Evolutionary conservation across 2,113 vertebrate genomes (phyloP).

Genomic region (Erythrocercus mccallii): DNA sequence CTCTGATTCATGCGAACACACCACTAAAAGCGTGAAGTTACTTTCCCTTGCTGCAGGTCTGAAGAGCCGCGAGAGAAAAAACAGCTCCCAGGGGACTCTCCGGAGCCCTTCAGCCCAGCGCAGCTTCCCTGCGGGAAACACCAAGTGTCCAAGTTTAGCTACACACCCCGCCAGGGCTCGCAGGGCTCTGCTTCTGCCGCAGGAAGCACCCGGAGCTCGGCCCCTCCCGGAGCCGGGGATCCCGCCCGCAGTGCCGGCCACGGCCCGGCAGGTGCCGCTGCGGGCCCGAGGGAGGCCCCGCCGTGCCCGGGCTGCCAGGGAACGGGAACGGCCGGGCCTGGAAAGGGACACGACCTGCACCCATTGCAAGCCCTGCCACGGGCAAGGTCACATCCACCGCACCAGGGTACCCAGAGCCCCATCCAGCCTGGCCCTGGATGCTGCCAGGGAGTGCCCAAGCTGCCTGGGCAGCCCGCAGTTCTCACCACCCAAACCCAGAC

Average conservation of each 20-base stretch:
- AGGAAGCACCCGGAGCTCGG: background rate
- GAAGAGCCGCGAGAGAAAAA: background rate
- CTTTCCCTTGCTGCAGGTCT: background rate
- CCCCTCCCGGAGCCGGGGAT: no score
- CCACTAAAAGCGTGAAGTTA: background rate
- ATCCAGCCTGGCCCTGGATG: no score
- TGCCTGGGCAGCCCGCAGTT: background rate
- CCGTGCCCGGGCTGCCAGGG: rapidly evolving
- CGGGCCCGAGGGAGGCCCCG: background rate
- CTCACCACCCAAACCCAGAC: background rate
- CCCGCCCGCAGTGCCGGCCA: background rate
- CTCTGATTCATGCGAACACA: background rate
- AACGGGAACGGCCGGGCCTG: background rate
- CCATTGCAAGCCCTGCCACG: rapidly evolving
- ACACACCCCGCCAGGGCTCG: background rate
- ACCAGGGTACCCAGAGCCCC: background rate
- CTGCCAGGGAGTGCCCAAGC: background rate
- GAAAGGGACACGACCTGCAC: rapidly evolving
- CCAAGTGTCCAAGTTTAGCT: rapidly evolving
- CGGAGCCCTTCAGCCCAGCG: background rate
- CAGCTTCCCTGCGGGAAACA: background rate
- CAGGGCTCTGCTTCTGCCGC: rapidly evolving
- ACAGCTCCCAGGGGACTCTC: background rate
- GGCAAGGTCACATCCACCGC: background rate
- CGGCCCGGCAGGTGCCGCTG: background rate